Percentiles rank a stretch among this genome's conserved stretches.
These are phyloP conservation scores for Pectinophora gossypiella DNA, from an alignment of 1,140 invertebrate species.

Conservation along the genomic window DNA sequence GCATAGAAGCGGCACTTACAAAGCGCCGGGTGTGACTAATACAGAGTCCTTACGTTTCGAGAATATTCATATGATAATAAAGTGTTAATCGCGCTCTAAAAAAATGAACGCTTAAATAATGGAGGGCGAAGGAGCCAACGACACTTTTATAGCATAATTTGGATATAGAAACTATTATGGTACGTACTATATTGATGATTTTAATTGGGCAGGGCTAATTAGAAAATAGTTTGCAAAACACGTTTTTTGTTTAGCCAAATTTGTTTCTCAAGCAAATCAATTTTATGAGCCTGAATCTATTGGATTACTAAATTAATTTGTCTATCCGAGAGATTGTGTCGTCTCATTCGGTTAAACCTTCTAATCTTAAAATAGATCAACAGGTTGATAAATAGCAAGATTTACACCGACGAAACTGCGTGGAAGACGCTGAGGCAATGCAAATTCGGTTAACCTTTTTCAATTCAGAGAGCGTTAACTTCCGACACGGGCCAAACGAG, in stretches of 20 bases:
- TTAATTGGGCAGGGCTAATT: neutral
- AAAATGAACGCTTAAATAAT: neutral
- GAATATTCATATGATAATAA: slow-evolving; percentile 52
- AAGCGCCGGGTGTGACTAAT: slow-evolving; percentile 31
- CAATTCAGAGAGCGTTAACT: slow-evolving; percentile 37
- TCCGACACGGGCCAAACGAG: slow-evolving; percentile 43
- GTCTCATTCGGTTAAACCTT: neutral
- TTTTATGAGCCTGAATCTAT: too few relatives aligned
- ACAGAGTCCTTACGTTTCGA: slow-evolving; percentile 25
- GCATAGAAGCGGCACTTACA: slow-evolving; percentile 25
- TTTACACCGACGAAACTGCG: slow-evolving; percentile 4
- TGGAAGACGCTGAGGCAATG: slow-evolving; percentile 36
- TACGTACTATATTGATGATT: neutral
- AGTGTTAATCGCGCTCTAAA: slow-evolving; percentile 25
- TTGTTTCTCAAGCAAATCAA: too few relatives aligned
- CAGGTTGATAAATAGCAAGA: slow-evolving; percentile 11
- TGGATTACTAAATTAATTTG: too few relatives aligned
- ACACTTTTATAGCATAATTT: neutral
- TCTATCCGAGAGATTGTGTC: neutral
- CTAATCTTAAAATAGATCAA: slow-evolving; percentile 9
- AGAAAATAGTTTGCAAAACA: neutral
- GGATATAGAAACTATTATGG: neutral
- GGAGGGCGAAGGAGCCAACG: neutral
- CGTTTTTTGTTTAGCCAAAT: neutral
- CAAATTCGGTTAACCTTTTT: slow-evolving; percentile 43